These are phyloP conservation scores for Ammospiza caudacuta DNA, from an alignment of 2,113 vertebrate genomes.

Conservation along the genomic window DNA sequence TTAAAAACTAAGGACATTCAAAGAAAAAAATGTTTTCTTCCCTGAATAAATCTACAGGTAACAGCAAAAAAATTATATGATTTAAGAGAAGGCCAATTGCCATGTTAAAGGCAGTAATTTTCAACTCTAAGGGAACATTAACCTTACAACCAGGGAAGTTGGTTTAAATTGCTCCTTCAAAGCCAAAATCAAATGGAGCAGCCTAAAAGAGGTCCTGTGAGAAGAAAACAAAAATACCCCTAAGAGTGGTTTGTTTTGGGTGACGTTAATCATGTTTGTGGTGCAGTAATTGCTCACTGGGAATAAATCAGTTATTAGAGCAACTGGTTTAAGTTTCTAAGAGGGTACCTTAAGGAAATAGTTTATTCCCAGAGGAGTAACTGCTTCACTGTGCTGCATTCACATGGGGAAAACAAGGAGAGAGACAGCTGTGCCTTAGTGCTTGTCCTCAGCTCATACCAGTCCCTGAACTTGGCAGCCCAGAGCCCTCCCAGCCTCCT, in stretches of 20 bases:
- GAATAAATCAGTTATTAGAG: not conserved
- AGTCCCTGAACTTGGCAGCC: not conserved
- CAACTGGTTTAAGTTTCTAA: not conserved
- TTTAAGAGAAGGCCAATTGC: not conserved
- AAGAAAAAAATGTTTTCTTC: not conserved
- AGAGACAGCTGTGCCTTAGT: not conserved
- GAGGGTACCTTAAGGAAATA: not conserved
- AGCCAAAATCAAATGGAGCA: not conserved
- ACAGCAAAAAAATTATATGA: not conserved
- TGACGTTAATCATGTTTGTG: not conserved
- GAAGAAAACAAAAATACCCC: not conserved
- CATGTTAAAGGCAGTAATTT: not conserved
- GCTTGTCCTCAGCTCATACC: not conserved
- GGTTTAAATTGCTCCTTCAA: slow-evolving; percentile 10
- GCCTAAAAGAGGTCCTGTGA: not conserved
- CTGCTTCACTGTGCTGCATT: not conserved
- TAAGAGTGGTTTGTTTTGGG: not conserved
- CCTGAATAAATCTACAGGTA: not conserved
- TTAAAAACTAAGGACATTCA: not conserved
- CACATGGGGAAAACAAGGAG: not conserved
- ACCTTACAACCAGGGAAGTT: not conserved
- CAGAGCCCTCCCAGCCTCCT: not conserved
- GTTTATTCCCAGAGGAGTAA: not conserved
- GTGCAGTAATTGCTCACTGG: not conserved
- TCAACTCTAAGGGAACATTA: not conserved